A percentile compares a stretch with the other conserved stretches of the same genome.
These are phyloP conservation scores for Cynodonichthys magdalenae DNA, from an alignment of 2,797 vertebrate genomes.

Conservation along the genomic window DNA sequence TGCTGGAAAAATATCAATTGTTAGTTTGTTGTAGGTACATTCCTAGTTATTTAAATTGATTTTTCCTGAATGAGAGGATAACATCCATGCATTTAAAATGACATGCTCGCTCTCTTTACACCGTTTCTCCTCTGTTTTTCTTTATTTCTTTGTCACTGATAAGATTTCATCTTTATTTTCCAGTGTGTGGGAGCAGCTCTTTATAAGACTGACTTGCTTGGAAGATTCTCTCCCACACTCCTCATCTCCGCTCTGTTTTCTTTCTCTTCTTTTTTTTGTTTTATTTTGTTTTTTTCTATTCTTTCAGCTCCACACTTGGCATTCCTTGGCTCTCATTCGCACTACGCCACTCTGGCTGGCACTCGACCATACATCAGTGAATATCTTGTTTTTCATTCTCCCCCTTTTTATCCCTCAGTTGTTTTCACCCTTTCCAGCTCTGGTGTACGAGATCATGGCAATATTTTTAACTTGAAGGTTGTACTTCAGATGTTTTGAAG, in stretches of 20 bases:
- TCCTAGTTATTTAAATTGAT: background rate
- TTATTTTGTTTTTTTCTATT: constrained; percentile 71
- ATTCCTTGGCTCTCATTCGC: constrained; percentile 87
- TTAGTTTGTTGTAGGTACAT: background rate
- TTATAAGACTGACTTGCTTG: constrained; percentile 66
- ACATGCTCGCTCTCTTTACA: constrained; percentile 31
- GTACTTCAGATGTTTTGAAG: background rate
- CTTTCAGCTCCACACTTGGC: constrained; percentile 85
- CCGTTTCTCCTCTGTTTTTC: constrained; percentile 34
- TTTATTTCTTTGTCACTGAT: constrained; percentile 60
- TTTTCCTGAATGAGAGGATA: constrained; percentile 28
- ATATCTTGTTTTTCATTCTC: constrained; percentile 81
- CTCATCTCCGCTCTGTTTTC: constrained; percentile 77
- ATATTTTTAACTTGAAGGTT: constrained; percentile 24
- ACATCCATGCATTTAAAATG: constrained; percentile 15
- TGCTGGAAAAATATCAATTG: background rate
- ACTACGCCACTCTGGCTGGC: constrained; percentile 88
- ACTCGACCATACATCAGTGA: constrained; percentile 87
- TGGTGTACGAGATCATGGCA: constrained; percentile 45
- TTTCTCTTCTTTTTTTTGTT: constrained; percentile 72
- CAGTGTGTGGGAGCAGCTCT: constrained; percentile 70
- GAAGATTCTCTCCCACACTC: constrained; percentile 76
- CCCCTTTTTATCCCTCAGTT: constrained; percentile 54
- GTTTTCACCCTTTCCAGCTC: constrained; percentile 67
- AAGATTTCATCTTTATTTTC: constrained; percentile 69